These are phyloP conservation scores for Plodia interpunctella DNA, from an alignment of 1,140 invertebrate species.

Conservation along the genomic window DNA sequence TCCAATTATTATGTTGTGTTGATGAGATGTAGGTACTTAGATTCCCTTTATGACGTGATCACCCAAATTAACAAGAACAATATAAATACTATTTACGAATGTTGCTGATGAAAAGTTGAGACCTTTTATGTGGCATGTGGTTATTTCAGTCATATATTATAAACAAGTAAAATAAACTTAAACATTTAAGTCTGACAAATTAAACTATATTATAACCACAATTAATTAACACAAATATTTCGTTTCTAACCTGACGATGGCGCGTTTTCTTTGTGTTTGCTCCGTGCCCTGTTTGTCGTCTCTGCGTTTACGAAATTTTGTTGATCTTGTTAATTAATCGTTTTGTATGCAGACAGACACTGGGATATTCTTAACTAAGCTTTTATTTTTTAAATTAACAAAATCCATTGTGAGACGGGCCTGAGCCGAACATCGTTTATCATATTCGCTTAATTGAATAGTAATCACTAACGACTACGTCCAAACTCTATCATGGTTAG, in stretches of 20 bases:
- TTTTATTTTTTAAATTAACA: constrained; percentile 33
- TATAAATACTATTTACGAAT: too few relatives aligned
- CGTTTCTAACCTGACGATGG: constrained; percentile 30
- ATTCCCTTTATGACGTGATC: too few relatives aligned
- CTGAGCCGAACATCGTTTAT: constrained; percentile 19
- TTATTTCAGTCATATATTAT: too few relatives aligned
- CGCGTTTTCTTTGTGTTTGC: constrained; percentile 40
- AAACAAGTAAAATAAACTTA: too few relatives aligned
- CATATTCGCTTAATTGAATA: constrained; percentile 7
- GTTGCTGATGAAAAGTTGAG: too few relatives aligned
- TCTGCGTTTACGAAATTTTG: constrained; percentile 46
- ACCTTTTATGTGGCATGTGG: too few relatives aligned
- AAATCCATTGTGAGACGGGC: constrained; percentile 6
- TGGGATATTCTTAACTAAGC: constrained; percentile 24
- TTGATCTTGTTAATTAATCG: constrained; percentile 66
- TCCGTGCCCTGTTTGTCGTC: constrained; percentile 45
- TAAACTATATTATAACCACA: constrained; percentile 19
- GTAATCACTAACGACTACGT: constrained; percentile 9
- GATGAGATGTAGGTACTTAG: too few relatives aligned
- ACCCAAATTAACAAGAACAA: too few relatives aligned
- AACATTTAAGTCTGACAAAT: too few relatives aligned
- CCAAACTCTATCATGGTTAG: too few relatives aligned
- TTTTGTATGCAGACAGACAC: constrained; percentile 53
- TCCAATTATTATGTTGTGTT: too few relatives aligned
- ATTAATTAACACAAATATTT: constrained; percentile 37